Percentiles rank a stretch among this genome's conserved stretches.
Conservation (phyloP, 2,888 invertebrate genomes). For the Hyposoter didymator region DNA sequence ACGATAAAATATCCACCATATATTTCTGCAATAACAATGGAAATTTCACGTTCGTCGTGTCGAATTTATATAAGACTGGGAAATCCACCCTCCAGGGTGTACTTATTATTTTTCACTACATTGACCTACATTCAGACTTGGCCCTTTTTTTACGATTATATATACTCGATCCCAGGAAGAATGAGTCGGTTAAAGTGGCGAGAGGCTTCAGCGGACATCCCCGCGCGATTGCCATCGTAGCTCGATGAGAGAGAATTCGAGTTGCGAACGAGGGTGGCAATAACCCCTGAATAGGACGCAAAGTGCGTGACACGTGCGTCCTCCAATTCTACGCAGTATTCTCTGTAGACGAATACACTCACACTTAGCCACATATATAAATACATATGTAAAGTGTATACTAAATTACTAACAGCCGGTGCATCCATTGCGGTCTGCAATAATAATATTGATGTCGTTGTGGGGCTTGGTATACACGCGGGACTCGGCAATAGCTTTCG, state of each 20-base stretch:
- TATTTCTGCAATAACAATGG: constrained; percentile 16
- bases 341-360: constrained; percentile 6
- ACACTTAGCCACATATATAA: background rate
- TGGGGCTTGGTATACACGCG: constrained; percentile 29
- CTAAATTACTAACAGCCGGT: constrained; percentile 55
- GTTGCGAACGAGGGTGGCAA: constrained; percentile 44
- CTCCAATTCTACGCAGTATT: constrained; percentile 48
- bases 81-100: constrained; percentile 18
- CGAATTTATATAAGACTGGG: background rate
- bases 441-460: constrained; percentile 63
- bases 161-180: constrained; percentile 9
- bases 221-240: constrained; percentile 37
- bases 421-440: constrained; percentile 53
- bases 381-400: constrained; percentile 1
- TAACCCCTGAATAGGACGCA: constrained; percentile 55
- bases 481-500: constrained; percentile 24
- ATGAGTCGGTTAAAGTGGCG: constrained; percentile 52
- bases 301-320: constrained; percentile 62
- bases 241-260: constrained; percentile 49
- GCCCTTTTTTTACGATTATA: constrained; percentile 55
- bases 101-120: constrained; percentile 63
- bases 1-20: background rate
- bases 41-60: background rate
- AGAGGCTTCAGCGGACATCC: constrained; percentile 37
- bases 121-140: constrained; percentile 60